A percentile compares a stretch with the other conserved stretches of the same genome.
These are phyloP conservation scores for Montipora sp. DNA, from an alignment of 64 coral and sea anemone species.

Conservation along the genomic window DNA sequence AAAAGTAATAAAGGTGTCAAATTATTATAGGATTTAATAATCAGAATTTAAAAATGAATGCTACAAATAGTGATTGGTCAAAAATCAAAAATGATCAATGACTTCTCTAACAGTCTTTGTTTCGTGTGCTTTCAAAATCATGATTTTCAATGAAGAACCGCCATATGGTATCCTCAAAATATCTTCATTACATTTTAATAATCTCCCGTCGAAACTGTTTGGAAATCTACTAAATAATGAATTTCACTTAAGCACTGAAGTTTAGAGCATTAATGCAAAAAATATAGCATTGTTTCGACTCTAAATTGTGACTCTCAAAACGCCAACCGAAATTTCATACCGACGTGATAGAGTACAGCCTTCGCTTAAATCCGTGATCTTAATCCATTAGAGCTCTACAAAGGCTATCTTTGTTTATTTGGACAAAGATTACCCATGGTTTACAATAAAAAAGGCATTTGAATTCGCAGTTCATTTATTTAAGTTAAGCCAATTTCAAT, in stretches of 20 bases:
- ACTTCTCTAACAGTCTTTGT: slow-evolving; percentile 56
- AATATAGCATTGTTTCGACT: slow-evolving; percentile 44
- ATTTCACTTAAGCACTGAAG: slow-evolving; percentile 85
- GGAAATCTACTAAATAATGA: slow-evolving; percentile 79
- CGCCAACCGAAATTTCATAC: slow-evolving; percentile 50
- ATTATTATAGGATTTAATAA: slow-evolving; percentile 33
- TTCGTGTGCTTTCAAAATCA: slow-evolving; percentile 29
- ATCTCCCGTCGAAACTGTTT: slow-evolving; percentile 71
- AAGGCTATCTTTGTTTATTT: slow-evolving; percentile 84
- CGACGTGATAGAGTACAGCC: slow-evolving; percentile 49
- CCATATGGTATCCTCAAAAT: slow-evolving; percentile 83
- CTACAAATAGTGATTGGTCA: slow-evolving; percentile 8
- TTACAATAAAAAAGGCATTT: slow-evolving; percentile 74
- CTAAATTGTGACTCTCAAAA: slow-evolving; percentile 40
- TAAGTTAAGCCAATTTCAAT: slow-evolving; percentile 91
- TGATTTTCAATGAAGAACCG: slow-evolving; percentile 74
- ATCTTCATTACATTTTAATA: slow-evolving; percentile 93
- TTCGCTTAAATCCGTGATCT: slow-evolving; percentile 54
- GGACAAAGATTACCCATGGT: slow-evolving; percentile 70
- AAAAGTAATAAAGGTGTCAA: slow-evolving; percentile 21
- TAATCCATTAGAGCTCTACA: slow-evolving; percentile 78
- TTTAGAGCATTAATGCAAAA: slow-evolving; percentile 66
- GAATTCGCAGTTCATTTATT: slow-evolving; percentile 87
- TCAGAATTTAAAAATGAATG: slow-evolving; percentile 14
- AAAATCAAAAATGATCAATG: slow-evolving; percentile 39